phyloP scores from a whole-genome alignment of 1,140 invertebrate genomes.

The Drosophila kikkawai region DNA sequence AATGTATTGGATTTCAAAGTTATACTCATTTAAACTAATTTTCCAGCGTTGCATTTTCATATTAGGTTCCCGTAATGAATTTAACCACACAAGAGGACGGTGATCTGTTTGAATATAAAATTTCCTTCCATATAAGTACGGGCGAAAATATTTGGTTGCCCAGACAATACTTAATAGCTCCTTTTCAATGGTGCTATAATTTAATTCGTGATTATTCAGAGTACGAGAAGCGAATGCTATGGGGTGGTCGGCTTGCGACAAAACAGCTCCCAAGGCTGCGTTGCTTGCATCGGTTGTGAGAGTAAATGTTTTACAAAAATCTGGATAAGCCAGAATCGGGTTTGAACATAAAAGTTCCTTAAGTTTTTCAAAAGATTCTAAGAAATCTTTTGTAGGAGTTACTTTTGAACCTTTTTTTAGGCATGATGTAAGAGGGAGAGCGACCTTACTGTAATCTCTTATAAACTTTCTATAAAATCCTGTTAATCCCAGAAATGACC shows the following conservation, averaged over 20 bases:
- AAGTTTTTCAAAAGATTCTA: background rate
- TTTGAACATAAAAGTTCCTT: background rate
- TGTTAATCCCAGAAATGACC: background rate
- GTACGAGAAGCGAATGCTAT: background rate
- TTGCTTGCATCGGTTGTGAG: slow-evolving; percentile 1
- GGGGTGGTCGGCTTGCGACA: background rate
- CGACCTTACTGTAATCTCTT: background rate
- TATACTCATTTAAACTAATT: background rate
- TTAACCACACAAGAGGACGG: background rate
- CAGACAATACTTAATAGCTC: background rate
- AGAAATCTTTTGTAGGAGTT: too few relatives aligned
- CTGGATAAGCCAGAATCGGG: background rate
- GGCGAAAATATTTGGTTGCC: background rate
- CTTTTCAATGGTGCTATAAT: background rate
- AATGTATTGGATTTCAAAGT: background rate
- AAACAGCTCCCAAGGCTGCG: too few relatives aligned
- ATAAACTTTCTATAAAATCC: background rate
- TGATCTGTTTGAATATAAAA: background rate
- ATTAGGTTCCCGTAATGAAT: background rate
- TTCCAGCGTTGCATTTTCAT: background rate
- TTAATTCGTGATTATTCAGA: background rate
- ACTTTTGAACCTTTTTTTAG: too few relatives aligned
- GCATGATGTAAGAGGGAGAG: background rate
- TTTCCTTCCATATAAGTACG: background rate
- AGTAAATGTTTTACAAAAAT: background rate